Evolutionary conservation across 2,113 vertebrate genomes (phyloP).

Genomic region (Leptobrachium leishanense): DNA sequence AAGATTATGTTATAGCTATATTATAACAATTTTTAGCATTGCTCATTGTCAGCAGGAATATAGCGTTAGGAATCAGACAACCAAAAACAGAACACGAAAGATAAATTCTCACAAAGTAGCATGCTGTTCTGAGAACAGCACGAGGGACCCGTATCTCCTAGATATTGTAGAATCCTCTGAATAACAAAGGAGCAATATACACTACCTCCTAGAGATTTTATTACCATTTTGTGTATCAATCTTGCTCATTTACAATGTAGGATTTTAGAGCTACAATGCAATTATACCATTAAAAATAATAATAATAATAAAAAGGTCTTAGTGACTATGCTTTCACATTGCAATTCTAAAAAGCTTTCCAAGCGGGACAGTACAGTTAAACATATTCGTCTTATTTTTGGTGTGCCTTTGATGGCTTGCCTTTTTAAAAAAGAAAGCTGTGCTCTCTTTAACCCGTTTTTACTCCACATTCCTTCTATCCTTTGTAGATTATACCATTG

Average conservation of each 20-base stretch:
- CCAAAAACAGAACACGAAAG: neutral
- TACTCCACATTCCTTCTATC: conserved; percentile 48
- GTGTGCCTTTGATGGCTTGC: conserved; percentile 50
- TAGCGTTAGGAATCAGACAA: neutral
- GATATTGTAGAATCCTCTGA: conserved; percentile 7
- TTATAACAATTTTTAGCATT: too few species aligned
- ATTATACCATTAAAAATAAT: neutral
- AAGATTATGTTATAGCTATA: too few species aligned
- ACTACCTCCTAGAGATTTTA: conserved; percentile 18
- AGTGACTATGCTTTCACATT: conserved; percentile 1
- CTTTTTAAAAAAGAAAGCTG: conserved; percentile 51
- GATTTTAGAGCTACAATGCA: conserved; percentile 2
- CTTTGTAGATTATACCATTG: conserved; percentile 56
- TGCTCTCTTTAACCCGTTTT: conserved; percentile 42
- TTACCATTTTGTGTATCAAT: neutral
- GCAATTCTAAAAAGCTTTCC: conserved; percentile 17
- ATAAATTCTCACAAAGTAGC: conserved; percentile 2
- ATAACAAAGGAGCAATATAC: conserved; percentile 2
- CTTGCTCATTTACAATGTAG: neutral
- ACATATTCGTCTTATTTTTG: conserved; percentile 28
- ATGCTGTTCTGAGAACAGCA: conserved; percentile 15
- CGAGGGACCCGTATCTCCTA: conserved; percentile 16
- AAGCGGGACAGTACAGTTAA: conserved; percentile 28
- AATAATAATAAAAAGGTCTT: neutral
- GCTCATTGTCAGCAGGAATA: too few species aligned